Conservation (phyloP, 2,888 invertebrate species). For the Drosophila recens region DNA sequence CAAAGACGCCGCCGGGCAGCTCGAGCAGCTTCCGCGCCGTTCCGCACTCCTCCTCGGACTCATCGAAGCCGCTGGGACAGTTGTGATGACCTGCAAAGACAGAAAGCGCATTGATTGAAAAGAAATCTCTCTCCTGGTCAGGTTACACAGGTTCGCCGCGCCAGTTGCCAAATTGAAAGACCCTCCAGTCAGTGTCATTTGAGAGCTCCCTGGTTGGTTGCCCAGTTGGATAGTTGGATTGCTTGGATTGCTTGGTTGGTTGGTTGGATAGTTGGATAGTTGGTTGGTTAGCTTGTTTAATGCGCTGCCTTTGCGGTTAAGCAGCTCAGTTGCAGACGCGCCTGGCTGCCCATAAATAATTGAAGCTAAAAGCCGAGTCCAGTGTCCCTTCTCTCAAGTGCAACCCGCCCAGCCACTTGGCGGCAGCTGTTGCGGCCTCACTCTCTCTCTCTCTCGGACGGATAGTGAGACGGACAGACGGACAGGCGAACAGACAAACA, state of each 20-base stretch:
- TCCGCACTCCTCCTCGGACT: slow-evolving; percentile 89
- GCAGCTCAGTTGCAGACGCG: slow-evolving; percentile 74
- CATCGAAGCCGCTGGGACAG: slow-evolving; percentile 90
- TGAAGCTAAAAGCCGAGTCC: slow-evolving; percentile 76
- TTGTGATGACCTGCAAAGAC: slow-evolving; percentile 85
- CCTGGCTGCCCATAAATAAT: slow-evolving; percentile 80
- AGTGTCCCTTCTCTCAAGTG: slow-evolving; percentile 30
- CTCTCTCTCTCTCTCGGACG: neutral
- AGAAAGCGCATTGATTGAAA: slow-evolving; percentile 48
- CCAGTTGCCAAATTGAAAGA: slow-evolving; percentile 63
- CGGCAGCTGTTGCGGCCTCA: slow-evolving; percentile 64
- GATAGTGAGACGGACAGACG: neutral
- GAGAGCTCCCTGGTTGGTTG: slow-evolving; percentile 48
- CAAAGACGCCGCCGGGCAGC: slow-evolving; percentile 86
- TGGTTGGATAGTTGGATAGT: slow-evolving; percentile 9
- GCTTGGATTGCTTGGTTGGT: neutral
- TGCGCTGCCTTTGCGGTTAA: slow-evolving; percentile 75
- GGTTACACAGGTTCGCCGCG: slow-evolving; percentile 48
- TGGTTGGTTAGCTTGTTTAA: slow-evolving; percentile 67
- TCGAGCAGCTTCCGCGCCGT: slow-evolving; percentile 86
- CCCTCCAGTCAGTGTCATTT: slow-evolving; percentile 56
- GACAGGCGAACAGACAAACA: neutral
- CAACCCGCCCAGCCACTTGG: slow-evolving; percentile 36
- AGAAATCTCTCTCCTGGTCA: slow-evolving; percentile 44
- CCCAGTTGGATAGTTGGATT: slow-evolving; percentile 14